Base-by-base conservation (phyloP, 2,113 vertebrate genomes). In the Salvelinus namaycush region DNA sequence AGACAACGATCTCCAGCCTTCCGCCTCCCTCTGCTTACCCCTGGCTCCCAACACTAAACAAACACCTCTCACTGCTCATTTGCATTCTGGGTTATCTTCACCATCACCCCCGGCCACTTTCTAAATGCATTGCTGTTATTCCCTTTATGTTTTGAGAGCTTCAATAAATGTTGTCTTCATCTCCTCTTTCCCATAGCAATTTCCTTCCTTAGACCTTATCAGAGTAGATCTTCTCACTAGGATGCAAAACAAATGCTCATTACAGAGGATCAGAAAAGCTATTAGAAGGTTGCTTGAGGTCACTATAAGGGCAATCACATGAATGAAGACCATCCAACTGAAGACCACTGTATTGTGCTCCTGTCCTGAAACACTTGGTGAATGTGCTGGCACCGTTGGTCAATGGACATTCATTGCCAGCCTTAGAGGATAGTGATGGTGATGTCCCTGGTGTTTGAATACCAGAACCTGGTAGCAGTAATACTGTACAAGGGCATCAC, bases 51-150 rank as follows among this genome's bases (percentile, higher is more conserved):
- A 24, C 8, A 18, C n/a, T 9, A 68, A 75, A 68, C 48, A 57
- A 67, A 67, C 64, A 51, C 5, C 26, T 68, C 66, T n/a, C 48
- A 68, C 13, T 12, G n/a, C 24, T n/a, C 60, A 64, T 74, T 74
- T 65, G 57, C 72, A 74, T 74, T 75, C 54, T 68, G 48, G 51
- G 66, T 75, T 68, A 27, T 68, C 22, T 22, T 68, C 5, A 27
- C 7, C 13, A 70, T 27, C n/a, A 22, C 27, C 68, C 68, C 26
- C 16, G 29, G 54, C 27, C 2, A 11, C 8, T 44, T 31, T 31
- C 3, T 31, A 34, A 76, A 39, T 18, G 11, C 18, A 39, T 72
- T 59, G 39, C 49, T 74, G 39, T 27, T 62, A 76, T 44, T 22
- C 71, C 70, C 5, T 64, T 67, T 67, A 7, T 14, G 57, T 51